These are phyloP conservation scores for Labroides dimidiatus DNA, from an alignment of 2,797 vertebrate species.

Conservation along the genomic window DNA sequence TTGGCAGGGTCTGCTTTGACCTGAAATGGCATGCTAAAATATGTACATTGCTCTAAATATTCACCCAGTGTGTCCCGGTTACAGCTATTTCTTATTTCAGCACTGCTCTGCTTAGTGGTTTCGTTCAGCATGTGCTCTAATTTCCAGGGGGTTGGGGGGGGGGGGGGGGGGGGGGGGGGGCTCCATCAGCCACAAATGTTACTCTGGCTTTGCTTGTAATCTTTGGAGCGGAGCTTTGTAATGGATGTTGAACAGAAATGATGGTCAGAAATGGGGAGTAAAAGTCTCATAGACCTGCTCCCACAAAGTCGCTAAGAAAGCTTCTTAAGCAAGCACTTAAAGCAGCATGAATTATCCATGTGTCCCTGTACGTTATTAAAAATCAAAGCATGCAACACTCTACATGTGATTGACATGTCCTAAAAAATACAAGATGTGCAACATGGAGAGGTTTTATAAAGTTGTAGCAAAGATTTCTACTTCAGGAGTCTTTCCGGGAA, in stretches of 20 bases:
- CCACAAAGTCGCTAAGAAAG: conserved; percentile 16
- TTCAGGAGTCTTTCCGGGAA: conserved; percentile 30
- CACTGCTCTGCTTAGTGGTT: conserved; percentile 72
- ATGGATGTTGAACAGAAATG: conserved; percentile 47
- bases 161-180: too few relatives aligned
- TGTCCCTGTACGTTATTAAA: conserved; percentile 34
- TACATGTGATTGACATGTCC: conserved; percentile 13
- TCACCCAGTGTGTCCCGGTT: conserved; percentile 70
- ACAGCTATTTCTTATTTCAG: conserved; percentile 71
- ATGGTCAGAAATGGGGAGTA: conserved; percentile 43
- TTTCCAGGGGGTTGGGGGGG: too few relatives aligned
- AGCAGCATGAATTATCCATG: conserved; percentile 55
- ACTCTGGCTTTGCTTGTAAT: conserved; percentile 50
- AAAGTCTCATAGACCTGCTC: conserved; percentile 5
- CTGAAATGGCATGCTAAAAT: conserved; percentile 72
- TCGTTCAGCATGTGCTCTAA: conserved; percentile 77
- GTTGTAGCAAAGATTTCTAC: conserved; percentile 11
- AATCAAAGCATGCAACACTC: conserved; percentile 5
- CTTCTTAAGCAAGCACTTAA: conserved; percentile 35
- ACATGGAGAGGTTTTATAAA: conserved; percentile 9
- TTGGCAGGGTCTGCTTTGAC: conserved; percentile 49
- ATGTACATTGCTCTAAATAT: conserved; percentile 74
- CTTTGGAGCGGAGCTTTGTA: conserved; percentile 36
- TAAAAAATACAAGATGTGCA: neutral
- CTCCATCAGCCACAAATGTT: conserved; percentile 48